These are phyloP conservation scores for Ceratitis capitata DNA, from an alignment of 1,140 invertebrate genomes.

Conservation along the genomic window DNA sequence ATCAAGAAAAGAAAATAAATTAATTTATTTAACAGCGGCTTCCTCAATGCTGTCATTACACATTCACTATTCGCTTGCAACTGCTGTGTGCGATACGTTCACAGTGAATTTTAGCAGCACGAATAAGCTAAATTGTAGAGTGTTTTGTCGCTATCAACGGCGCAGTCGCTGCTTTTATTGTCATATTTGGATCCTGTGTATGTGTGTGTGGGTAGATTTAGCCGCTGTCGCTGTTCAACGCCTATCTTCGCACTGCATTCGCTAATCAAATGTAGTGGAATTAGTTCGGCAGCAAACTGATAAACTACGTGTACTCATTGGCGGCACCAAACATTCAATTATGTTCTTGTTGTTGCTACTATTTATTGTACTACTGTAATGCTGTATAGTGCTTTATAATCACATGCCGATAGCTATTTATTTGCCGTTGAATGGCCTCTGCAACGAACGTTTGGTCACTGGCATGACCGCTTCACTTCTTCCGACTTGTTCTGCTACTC, in stretches of 20 bases:
- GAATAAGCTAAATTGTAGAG: neutral
- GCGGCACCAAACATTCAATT: neutral
- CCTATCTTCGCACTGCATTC: neutral
- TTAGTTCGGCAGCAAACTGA: slow-evolving; percentile 19
- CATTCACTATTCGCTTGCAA: slow-evolving; percentile 18
- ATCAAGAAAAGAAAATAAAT: neutral
- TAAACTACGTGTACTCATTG: neutral
- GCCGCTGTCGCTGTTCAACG: neutral
- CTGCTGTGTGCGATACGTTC: neutral
- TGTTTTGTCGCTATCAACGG: neutral
- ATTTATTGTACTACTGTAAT: neutral
- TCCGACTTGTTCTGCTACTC: neutral
- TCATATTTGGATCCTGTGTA: too few species aligned
- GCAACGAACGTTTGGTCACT: neutral
- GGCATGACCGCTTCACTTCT: neutral
- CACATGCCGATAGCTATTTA: neutral
- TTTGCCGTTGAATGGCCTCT: slow-evolving; percentile 26
- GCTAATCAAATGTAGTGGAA: neutral
- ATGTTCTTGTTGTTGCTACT: neutral
- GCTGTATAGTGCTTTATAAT: too few species aligned
- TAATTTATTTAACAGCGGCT: neutral
- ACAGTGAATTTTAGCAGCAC: neutral
- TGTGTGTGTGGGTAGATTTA: too few species aligned
- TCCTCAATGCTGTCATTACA: neutral
- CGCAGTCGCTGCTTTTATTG: neutral